Conservation (phyloP, 2,113 vertebrate species). For the Ceratotherium simum region DNA sequence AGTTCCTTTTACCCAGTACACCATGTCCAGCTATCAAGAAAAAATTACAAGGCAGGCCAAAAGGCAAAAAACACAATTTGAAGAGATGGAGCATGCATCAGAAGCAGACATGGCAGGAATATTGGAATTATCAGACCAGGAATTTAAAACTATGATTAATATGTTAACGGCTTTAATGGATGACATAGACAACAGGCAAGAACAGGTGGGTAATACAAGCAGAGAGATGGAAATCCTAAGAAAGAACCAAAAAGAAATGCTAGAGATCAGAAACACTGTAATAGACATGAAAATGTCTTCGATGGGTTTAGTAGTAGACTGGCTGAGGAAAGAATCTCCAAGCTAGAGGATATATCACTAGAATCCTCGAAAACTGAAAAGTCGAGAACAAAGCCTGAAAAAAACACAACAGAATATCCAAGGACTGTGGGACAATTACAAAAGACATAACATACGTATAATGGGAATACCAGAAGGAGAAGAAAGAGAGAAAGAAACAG, state of each 20-base stretch:
- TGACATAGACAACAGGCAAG: neutral
- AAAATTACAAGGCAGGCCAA: neutral
- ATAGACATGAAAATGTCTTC: neutral
- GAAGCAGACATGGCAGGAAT: neutral
- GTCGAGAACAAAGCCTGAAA: neutral
- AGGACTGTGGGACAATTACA: neutral
- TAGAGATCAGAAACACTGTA: neutral
- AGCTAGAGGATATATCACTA: neutral
- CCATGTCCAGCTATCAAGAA: neutral
- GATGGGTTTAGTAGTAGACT: neutral
- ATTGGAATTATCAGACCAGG: neutral
- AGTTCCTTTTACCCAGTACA: neutral
- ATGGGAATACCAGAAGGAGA: neutral
- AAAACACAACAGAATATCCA: neutral
- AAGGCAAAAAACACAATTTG: neutral
- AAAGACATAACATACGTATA: neutral
- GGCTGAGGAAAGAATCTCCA: slow-evolving; percentile 3
- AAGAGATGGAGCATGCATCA: neutral
- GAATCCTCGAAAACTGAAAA: slow-evolving; percentile 29
- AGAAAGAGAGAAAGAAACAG: neutral
- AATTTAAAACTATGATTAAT: neutral
- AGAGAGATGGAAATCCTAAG: neutral
- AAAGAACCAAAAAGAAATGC: neutral
- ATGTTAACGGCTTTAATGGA: neutral
- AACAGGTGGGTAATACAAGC: neutral